A percentile compares a stretch with the other conserved stretches of the same genome.
These are phyloP conservation scores for Fragum fragum DNA, from an alignment of 2,888 invertebrate genomes.

Conservation along the genomic window DNA sequence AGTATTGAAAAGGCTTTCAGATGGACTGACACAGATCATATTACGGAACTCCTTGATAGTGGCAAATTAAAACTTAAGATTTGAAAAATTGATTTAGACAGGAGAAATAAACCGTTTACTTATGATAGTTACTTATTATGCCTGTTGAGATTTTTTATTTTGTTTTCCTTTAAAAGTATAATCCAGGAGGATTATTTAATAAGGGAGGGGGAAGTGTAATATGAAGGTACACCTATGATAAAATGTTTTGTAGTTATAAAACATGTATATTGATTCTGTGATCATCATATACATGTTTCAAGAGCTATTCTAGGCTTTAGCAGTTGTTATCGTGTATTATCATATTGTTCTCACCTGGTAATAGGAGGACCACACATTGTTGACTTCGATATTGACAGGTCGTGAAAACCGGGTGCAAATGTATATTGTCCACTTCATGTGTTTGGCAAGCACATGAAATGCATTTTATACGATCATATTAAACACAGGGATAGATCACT, in stretches of 20 bases:
- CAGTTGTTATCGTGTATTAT: too few relatives aligned
- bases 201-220: conserved; percentile 6
- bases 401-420: neutral
- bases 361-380: too few relatives aligned
- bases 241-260: too few relatives aligned
- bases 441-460: neutral
- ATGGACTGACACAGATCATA: conserved; percentile 26
- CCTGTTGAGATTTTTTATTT: neutral
- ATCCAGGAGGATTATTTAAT: conserved; percentile 11
- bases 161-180: neutral
- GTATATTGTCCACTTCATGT: neutral
- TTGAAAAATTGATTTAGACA: neutral
- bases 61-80: neutral
- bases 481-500: neutral
- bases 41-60: neutral
- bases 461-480: neutral
- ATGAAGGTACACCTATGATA: neutral
- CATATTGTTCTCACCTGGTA: too few relatives aligned
- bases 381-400: neutral
- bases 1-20: conserved; percentile 26
- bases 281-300: too few relatives aligned
- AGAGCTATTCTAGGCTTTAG: too few relatives aligned
- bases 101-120: too few relatives aligned
- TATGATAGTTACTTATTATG: too few relatives aligned
- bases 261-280: too few relatives aligned